Evolutionary conservation across 1,140 invertebrate genomes (phyloP), one percentile per base, ranked within the genome.

Genomic region (Monomorium pharaonis): DNA sequence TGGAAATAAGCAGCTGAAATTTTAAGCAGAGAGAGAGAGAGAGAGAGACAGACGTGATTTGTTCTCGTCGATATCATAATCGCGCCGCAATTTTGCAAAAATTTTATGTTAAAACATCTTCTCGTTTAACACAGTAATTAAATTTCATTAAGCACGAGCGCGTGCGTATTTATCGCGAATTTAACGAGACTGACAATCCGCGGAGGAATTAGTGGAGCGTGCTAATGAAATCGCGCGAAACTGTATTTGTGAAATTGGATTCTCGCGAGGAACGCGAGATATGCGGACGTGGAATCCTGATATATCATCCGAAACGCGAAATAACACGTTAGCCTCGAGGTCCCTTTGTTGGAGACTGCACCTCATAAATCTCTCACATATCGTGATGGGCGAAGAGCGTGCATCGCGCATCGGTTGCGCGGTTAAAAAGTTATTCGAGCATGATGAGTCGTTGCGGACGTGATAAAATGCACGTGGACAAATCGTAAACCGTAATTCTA

Each of bases 181-280:
- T 69, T 54, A 42, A 80, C 62, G 62, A 80, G 63, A 6, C 21
- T 42, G 27, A 80, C 51, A 80, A 69, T 80, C 16, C 33, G 21
- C 21, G 0, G 49, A 27, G 30, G n/a, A 3, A 69, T 42, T 37
- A 51, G 60, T 33, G 42, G 54, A 76, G 37, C 10, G 33, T 24
- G 18, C 6, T 49, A 65, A 67, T 54, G 44, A 67, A 80, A 80
- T 51, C 30, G 27, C n/a, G 44, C 18, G 30, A 44, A 14, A 80
- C 24, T 33, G 62, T 80, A 60, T 51, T 51, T 47, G 16, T 24
- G 44, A 69, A 27, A 80, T 67, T 80, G 44, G 9, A 80, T 80
- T 51, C 30, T 69, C 44, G n/a, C 60, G 60, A 42, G n/a, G 16
- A 16, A 56, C 27, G 44, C 24, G 10, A 12, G n/a, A 47, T 60